Evolutionary conservation across 2,113 vertebrate genomes (phyloP).

Genomic region (Caloenas nicobarica): DNA sequence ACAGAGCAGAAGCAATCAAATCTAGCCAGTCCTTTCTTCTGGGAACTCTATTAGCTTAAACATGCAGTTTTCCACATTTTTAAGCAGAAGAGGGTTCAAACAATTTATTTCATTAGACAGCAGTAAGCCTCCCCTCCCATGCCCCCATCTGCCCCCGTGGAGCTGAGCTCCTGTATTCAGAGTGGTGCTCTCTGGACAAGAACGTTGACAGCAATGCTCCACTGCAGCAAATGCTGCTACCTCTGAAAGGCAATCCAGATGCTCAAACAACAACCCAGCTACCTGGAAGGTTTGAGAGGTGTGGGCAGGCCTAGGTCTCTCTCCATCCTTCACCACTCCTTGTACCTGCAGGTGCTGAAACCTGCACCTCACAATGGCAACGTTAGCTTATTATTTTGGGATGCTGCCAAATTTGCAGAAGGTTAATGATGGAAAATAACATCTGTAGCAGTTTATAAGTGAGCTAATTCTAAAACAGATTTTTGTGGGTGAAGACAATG

Average conservation of each 20-base stretch:
- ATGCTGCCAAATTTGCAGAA: background rate
- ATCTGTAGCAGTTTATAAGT: background rate
- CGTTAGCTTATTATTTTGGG: background rate
- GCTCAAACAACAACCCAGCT: background rate
- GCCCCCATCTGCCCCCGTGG: background rate
- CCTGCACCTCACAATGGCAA: background rate
- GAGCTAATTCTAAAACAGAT: slow-evolving; percentile 23
- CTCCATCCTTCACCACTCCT: background rate
- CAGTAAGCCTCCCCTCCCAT: background rate
- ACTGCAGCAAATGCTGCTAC: background rate
- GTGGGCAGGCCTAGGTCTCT: background rate
- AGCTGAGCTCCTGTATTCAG: background rate
- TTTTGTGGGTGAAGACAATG: background rate
- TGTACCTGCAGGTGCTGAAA: background rate
- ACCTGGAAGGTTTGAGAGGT: background rate
- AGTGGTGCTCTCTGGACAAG: background rate
- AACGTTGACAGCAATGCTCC: background rate
- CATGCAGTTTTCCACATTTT: background rate
- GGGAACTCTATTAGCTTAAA: background rate
- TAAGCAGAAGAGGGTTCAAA: background rate
- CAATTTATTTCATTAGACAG: background rate
- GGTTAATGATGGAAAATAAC: slow-evolving; percentile 31
- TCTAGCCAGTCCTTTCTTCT: background rate
- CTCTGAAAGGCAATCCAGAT: background rate
- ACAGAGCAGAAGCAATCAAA: background rate